These are phyloP conservation scores for Strix uralensis DNA, from an alignment of 2,113 vertebrate species.

Conservation along the genomic window DNA sequence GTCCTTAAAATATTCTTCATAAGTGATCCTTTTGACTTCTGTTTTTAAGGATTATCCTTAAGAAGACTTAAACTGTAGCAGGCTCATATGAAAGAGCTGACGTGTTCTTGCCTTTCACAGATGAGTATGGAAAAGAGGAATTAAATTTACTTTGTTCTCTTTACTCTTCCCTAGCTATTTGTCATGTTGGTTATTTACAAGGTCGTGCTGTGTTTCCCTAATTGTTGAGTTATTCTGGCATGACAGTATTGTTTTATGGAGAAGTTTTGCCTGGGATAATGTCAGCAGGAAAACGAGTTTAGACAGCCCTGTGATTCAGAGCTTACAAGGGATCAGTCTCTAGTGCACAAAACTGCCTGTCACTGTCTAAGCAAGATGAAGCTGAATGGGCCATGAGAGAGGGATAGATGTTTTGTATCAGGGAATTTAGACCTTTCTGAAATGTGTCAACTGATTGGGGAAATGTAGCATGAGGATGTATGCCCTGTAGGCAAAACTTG, in stretches of 20 bases:
- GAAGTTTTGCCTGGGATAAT: not conserved
- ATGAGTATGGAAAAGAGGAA: not conserved
- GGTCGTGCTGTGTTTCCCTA: not conserved
- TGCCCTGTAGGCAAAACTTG: not conserved
- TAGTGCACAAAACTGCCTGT: not conserved
- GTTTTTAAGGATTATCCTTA: not conserved
- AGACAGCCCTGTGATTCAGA: not conserved
- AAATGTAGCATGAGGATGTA: not conserved
- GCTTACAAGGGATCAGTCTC: not conserved
- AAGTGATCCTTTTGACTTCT: not conserved
- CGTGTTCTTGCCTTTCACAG: not conserved
- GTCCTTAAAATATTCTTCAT: not conserved
- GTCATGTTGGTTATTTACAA: not conserved
- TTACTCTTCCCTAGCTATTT: not conserved
- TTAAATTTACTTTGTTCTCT: not conserved
- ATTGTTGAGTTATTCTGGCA: conserved; percentile 14
- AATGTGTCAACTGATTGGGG: not conserved
- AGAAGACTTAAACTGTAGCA: not conserved
- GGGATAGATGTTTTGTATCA: not conserved
- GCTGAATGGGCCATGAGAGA: not conserved
- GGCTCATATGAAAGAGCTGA: not conserved
- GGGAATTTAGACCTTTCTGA: not conserved
- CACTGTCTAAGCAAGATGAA: not conserved
- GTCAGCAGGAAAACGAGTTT: not conserved
- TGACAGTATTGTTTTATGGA: not conserved